phyloP scores from a whole-genome alignment of 2,797 vertebrate genomes.

The Poeciliopsis presidionis region DNA sequence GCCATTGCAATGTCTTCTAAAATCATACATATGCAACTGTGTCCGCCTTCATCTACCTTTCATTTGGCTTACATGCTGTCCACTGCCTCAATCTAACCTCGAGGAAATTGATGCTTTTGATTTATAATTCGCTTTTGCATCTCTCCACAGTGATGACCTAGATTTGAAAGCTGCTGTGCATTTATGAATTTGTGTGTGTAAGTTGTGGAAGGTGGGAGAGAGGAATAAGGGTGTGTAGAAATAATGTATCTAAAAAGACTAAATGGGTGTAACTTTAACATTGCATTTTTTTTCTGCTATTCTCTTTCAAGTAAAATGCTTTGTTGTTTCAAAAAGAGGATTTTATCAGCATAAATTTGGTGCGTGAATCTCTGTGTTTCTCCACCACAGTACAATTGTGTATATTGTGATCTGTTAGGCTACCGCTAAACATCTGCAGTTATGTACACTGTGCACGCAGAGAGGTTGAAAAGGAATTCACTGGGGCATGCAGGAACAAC shows the following conservation, averaged over 20 bases:
- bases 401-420: neutral
- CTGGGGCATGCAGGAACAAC: neutral
- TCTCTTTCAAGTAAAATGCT: slow-evolving; percentile 17
- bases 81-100: slow-evolving; percentile 44
- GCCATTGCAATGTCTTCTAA: neutral
- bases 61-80: slow-evolving; percentile 26
- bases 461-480: neutral
- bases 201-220: neutral
- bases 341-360: neutral
- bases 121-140: slow-evolving; percentile 78
- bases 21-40: slow-evolving; percentile 1
- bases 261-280: slow-evolving; percentile 31
- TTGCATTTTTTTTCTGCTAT: slow-evolving; percentile 16
- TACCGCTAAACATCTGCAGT: neutral
- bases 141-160: slow-evolving; percentile 77
- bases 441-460: neutral
- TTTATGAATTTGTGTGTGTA: slow-evolving; percentile 18
- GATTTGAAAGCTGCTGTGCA: slow-evolving; percentile 59
- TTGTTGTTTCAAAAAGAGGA: neutral
- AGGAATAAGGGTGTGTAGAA: slow-evolving; percentile 19
- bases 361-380: neutral
- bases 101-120: slow-evolving; percentile 74
- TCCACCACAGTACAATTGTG: neutral
- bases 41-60: neutral
- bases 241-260: slow-evolving; percentile 24